Evolutionary conservation across 2,888 invertebrate species (phyloP).

Genomic region (Cantharis rufa): DNA sequence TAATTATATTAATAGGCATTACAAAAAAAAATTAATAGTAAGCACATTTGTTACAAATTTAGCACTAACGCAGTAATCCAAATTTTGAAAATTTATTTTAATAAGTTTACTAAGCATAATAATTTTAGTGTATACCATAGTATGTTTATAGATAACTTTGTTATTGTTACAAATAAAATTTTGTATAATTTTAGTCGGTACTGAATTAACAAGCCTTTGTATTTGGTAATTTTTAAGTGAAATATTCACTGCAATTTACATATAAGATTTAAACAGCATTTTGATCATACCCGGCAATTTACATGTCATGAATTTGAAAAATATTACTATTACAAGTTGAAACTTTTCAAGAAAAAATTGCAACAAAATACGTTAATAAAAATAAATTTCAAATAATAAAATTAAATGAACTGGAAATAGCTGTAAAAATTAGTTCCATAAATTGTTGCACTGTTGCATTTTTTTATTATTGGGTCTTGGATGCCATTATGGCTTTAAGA

Average conservation of each 20-base stretch:
- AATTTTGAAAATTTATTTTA: neutral
- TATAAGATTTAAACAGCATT: neutral
- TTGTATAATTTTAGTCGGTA: neutral
- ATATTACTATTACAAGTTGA: neutral
- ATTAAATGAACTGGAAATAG: neutral
- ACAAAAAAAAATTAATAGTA: neutral
- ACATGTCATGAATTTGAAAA: neutral
- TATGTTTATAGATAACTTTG: neutral
- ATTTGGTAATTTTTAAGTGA: neutral
- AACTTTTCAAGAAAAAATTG: neutral
- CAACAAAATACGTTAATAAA: neutral
- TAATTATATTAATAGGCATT: neutral
- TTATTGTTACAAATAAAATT: neutral
- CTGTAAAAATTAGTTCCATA: neutral
- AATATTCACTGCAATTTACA: neutral
- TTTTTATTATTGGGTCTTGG: neutral
- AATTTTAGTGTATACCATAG: neutral
- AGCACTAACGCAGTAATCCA: neutral
- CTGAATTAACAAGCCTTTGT: neutral
- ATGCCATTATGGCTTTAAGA: no score
- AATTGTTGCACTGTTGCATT: neutral
- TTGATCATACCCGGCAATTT: neutral
- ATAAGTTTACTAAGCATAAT: neutral
- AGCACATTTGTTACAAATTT: neutral
- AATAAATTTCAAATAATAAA: neutral